These are phyloP conservation scores for Rhagium mordax DNA, from an alignment of 2,888 invertebrate species.

Conservation along the genomic window DNA sequence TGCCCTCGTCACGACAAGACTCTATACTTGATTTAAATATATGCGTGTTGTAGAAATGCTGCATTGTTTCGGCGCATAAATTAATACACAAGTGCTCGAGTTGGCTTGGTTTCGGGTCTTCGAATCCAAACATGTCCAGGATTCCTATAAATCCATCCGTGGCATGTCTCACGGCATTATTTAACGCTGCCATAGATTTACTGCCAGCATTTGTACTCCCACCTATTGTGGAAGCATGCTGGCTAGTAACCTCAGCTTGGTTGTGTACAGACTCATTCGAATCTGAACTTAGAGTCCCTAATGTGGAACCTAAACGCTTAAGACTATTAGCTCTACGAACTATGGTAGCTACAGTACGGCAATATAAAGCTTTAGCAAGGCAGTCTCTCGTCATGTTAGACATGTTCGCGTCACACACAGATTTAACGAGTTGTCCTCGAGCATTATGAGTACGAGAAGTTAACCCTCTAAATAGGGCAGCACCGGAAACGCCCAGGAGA, in stretches of 20 bases:
- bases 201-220: conserved; percentile 80
- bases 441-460: conserved; percentile 87
- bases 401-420: conserved; percentile 87
- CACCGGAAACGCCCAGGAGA: conserved; percentile 84
- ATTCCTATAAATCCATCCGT: conserved; percentile 97
- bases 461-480: conserved; percentile 85
- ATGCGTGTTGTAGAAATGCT: conserved; percentile 97
- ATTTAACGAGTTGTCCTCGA: conserved; percentile 84
- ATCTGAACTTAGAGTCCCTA: conserved; percentile 89
- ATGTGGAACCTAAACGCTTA: conserved; percentile 86
- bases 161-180: conserved; percentile 93
- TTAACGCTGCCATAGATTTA: conserved; percentile 92
- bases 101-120: conserved; percentile 91
- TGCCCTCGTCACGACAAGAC: conserved; percentile 94
- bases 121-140: conserved; percentile 97
- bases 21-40: conserved; percentile 96
- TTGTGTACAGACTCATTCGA: conserved; percentile 94
- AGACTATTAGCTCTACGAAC: conserved; percentile 93
- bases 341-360: conserved; percentile 94
- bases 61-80: conserved; percentile 97
- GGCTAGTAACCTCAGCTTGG: conserved; percentile 87
- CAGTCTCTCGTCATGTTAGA: conserved; percentile 92
- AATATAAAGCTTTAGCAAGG: conserved; percentile 92
- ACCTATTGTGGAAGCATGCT: conserved; percentile 88
- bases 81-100: conserved; percentile 96